Evolutionary conservation across 2,797 vertebrate species (phyloP).

Genomic region (Megaceryle alcyon): DNA sequence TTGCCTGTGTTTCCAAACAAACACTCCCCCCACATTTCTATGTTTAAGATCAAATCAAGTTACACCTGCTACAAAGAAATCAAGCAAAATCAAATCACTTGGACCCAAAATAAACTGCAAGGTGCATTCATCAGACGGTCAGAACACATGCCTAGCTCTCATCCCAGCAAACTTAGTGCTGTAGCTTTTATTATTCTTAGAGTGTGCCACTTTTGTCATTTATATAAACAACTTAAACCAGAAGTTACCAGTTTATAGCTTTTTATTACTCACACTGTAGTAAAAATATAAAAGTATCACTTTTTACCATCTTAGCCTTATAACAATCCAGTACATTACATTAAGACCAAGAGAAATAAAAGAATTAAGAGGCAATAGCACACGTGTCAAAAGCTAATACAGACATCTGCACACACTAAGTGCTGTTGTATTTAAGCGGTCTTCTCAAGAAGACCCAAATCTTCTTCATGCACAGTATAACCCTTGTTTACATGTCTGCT

Average conservation of each 20-base stretch:
- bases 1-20: neutral
- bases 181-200: neutral
- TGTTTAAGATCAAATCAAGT: neutral
- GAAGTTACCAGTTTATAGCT: neutral
- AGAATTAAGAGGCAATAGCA: neutral
- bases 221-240: neutral
- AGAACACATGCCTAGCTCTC: neutral
- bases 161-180: neutral
- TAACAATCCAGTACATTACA: rapidly evolving
- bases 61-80: neutral
- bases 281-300: neutral
- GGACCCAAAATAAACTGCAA: neutral
- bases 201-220: neutral
- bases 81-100: neutral
- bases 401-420: neutral
- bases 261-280: neutral
- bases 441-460: neutral
- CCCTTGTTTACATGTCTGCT: neutral
- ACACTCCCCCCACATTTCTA: rapidly evolving
- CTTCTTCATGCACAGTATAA: neutral
- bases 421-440: neutral
- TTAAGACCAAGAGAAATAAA: neutral
- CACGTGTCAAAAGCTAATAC: neutral
- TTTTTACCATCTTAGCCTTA: neutral
- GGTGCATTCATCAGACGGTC: neutral